Evolutionary conservation across 1,140 invertebrate genomes (phyloP).

Genomic region (Drosophila teissieri): DNA sequence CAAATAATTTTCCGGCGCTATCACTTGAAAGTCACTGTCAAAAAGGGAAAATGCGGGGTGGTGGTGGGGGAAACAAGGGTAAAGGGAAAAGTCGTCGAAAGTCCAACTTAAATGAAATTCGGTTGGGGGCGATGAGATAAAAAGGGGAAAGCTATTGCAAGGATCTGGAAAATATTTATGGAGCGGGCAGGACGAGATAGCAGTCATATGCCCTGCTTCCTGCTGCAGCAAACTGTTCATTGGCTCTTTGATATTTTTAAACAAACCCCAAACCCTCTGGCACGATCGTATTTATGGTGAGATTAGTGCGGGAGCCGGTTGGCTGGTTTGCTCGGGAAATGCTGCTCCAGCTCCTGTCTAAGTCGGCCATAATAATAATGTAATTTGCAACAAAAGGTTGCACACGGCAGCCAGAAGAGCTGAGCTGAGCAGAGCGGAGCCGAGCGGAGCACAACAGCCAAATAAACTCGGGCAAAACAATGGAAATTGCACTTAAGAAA

Average conservation of each 20-base stretch:
- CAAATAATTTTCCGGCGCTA: conserved; percentile 76
- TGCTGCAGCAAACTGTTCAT: conserved; percentile 14
- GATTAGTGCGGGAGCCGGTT: conserved; percentile 39
- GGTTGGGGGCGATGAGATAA: conserved; percentile 25
- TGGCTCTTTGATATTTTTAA: conserved; percentile 37
- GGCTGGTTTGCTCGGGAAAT: conserved; percentile 2
- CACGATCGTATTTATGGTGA: conserved; percentile 39
- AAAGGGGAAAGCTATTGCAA: conserved; percentile 4
- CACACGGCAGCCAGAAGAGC: conserved; percentile 22
- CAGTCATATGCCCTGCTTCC: conserved; percentile 23
- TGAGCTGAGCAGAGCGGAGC: background rate
- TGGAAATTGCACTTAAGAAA: conserved; percentile 82
- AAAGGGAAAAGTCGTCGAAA: conserved; percentile 17
- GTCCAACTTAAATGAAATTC: conserved; percentile 80
- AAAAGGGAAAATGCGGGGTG: conserved; percentile 1
- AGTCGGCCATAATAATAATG: conserved; percentile 64
- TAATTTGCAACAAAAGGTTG: conserved; percentile 74
- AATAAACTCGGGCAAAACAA: conserved; percentile 74
- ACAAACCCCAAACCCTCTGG: conserved; percentile 8
- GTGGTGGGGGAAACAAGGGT: background rate
- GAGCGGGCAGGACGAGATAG: background rate
- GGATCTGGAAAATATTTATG: conserved; percentile 1
- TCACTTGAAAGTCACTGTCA: conserved; percentile 47
- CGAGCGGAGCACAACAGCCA: conserved; percentile 30
- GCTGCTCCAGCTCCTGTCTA: conserved; percentile 12